These are phyloP conservation scores for Enteromius treurensis DNA, from an alignment of 2,797 vertebrate genomes.

Conservation along the genomic window DNA sequence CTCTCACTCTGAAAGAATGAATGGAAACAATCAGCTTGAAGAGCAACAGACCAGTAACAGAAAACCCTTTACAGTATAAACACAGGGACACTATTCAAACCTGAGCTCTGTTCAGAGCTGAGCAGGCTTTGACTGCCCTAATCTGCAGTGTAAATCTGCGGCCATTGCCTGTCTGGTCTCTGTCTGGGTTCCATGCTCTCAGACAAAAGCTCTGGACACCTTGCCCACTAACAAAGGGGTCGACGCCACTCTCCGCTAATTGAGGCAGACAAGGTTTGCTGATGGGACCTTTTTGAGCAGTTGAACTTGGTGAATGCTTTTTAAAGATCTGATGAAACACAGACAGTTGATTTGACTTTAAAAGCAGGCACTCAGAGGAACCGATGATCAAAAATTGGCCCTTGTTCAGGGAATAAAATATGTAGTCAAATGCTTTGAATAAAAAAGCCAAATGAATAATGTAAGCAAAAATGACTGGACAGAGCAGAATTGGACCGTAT, in stretches of 20 bases:
- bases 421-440: background rate
- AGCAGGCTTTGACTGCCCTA: constrained; percentile 77
- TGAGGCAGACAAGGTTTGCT: constrained; percentile 78
- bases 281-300: constrained; percentile 81
- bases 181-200: constrained; percentile 78
- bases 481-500: background rate
- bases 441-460: background rate
- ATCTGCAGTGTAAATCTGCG: constrained; percentile 81
- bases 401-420: background rate
- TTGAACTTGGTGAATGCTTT: constrained; percentile 74
- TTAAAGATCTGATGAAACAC: constrained; percentile 72
- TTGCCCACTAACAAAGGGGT: constrained; percentile 76
- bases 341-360: constrained; percentile 71
- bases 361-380: constrained; percentile 66
- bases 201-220: constrained; percentile 82
- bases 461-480: background rate
- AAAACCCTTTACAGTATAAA: constrained; percentile 79
- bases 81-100: constrained; percentile 73
- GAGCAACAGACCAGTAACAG: constrained; percentile 74
- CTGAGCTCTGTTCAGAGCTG: constrained; percentile 70
- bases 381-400: constrained; percentile 12
- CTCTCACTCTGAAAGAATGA: constrained; percentile 12
- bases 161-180: constrained; percentile 79
- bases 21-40: constrained; percentile 67
- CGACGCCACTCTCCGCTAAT: constrained; percentile 71